These are phyloP conservation scores for Watsonalla binaria DNA, from an alignment of 2,888 invertebrate genomes.

Conservation along the genomic window DNA sequence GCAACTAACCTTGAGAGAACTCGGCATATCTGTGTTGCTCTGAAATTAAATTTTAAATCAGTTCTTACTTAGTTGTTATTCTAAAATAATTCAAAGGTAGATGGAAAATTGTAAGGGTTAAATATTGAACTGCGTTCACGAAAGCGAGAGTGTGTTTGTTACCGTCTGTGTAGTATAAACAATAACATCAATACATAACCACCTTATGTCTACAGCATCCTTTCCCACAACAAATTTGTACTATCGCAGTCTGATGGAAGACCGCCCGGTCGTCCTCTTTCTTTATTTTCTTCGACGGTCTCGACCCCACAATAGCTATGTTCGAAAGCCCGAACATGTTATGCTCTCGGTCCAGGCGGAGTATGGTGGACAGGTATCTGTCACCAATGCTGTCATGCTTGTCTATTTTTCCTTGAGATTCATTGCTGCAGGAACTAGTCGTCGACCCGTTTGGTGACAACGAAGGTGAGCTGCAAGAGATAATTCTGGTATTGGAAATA, in stretches of 20 bases:
- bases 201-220: slow-evolving; percentile 53
- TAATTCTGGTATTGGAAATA: background rate
- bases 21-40: slow-evolving; percentile 60
- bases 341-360: slow-evolving; percentile 63
- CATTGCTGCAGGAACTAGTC: slow-evolving; percentile 40
- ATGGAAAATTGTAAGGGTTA: too few species aligned
- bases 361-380: slow-evolving; percentile 59
- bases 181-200: too few species aligned
- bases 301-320: slow-evolving; percentile 50
- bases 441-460: slow-evolving; percentile 42
- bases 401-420: slow-evolving; percentile 33
- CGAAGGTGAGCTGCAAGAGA: slow-evolving; percentile 45
- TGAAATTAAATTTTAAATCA: too few species aligned
- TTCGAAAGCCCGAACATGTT: slow-evolving; percentile 68
- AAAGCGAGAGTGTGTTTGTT: too few species aligned
- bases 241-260: slow-evolving; percentile 67
- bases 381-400: slow-evolving; percentile 35
- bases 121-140: too few species aligned
- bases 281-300: slow-evolving; percentile 37
- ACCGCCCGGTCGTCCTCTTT: slow-evolving; percentile 51
- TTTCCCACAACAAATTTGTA: slow-evolving; percentile 55
- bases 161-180: too few species aligned
- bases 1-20: slow-evolving; percentile 51
- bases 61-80: too few species aligned
- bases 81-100: too few species aligned